These are phyloP conservation scores for Neoitamus cyanurus DNA, from an alignment of 2,888 invertebrate species.

Conservation along the genomic window DNA sequence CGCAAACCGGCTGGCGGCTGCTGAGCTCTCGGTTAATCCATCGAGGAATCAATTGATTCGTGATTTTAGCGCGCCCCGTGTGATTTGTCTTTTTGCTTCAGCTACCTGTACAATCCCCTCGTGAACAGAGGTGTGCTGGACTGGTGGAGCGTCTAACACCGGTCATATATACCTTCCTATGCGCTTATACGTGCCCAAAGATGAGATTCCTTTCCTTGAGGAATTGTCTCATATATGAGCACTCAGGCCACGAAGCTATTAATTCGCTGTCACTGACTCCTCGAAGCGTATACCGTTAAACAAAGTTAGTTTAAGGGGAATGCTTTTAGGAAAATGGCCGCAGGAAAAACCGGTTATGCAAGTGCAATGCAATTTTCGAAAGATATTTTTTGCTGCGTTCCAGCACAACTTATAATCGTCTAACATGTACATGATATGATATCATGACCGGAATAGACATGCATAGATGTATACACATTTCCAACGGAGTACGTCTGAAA, in stretches of 20 bases:
- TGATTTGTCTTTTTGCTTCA: background rate
- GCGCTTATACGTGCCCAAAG: background rate
- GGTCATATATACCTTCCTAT: background rate
- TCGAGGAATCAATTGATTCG: conserved; percentile 22
- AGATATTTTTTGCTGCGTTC: background rate
- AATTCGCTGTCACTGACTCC: conserved; percentile 25
- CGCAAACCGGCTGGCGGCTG: background rate
- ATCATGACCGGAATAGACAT: background rate
- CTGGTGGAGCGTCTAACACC: background rate
- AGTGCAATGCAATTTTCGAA: conserved; percentile 18
- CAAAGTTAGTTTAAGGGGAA: background rate
- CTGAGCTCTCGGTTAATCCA: background rate
- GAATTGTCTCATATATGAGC: conserved; percentile 1
- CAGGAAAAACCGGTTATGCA: conserved; percentile 31
- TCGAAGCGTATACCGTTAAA: conserved; percentile 19
- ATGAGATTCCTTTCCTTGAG: background rate
- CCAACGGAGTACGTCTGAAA: background rate
- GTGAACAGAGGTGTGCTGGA: background rate
- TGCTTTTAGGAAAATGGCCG: conserved; percentile 23
- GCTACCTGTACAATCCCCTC: background rate
- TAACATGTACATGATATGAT: background rate
- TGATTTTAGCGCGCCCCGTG: conserved; percentile 1
- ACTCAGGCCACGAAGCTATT: background rate
- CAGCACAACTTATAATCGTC: background rate
- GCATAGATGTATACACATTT: background rate